phyloP scores from a whole-genome alignment of 2,888 invertebrate species.

The Autographa pulchrina region DNA sequence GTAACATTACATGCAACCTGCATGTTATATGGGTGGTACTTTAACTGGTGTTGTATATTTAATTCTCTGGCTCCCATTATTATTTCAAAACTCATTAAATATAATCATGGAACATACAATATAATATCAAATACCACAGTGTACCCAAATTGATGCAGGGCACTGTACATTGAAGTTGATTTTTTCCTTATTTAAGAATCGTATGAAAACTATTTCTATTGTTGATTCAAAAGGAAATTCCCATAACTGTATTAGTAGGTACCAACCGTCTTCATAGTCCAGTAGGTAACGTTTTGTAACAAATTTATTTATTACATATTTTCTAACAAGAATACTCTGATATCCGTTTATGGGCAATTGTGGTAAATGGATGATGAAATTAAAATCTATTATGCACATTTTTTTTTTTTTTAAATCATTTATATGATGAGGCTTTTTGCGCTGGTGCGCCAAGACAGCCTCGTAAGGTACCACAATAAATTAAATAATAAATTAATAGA shows the following conservation, averaged over 20 bases:
- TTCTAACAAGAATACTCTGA: background rate
- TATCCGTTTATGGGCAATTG: background rate
- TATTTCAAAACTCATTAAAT: too few relatives aligned
- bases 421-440: too few relatives aligned
- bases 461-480: too few relatives aligned
- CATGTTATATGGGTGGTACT: background rate
- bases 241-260: conserved; percentile 18
- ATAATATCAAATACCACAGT: background rate
- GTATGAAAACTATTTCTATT: conserved; percentile 19
- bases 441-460: too few relatives aligned
- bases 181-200: conserved; percentile 17
- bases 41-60: too few relatives aligned
- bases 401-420: too few relatives aligned
- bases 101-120: too few relatives aligned
- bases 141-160: background rate
- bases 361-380: background rate
- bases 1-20: background rate
- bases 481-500: too few relatives aligned
- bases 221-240: conserved; percentile 43
- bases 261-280: background rate
- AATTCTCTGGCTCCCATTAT: too few relatives aligned
- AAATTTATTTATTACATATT: background rate
- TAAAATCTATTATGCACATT: background rate
- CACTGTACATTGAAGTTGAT: conserved; percentile 1
- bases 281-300: background rate